phyloP scores from a whole-genome alignment of 1,140 invertebrate genomes.

The Antheraea pernyi region DNA sequence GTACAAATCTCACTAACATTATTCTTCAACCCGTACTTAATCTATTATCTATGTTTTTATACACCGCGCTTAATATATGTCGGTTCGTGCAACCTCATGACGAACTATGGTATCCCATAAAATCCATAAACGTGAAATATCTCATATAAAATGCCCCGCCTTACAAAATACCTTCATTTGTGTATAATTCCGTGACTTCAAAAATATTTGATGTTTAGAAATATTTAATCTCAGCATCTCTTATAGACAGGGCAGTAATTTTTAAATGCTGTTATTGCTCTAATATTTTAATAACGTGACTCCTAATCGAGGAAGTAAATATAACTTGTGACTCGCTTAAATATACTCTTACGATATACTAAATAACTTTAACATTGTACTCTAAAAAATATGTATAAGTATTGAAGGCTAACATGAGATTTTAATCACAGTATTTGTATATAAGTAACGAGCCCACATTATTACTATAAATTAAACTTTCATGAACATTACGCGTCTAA shows the following conservation, averaged over 20 bases:
- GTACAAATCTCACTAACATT: slow-evolving; percentile 57
- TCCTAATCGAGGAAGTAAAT: slow-evolving; percentile 74
- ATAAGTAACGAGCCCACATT: slow-evolving; percentile 73
- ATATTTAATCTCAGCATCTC: background rate
- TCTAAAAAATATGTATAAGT: slow-evolving; percentile 79
- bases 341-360: slow-evolving; percentile 68
- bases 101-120: slow-evolving; percentile 34
- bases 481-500: slow-evolving; percentile 29
- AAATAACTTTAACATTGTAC: slow-evolving; percentile 79
- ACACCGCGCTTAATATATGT: background rate
- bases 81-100: slow-evolving; percentile 13
- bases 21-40: slow-evolving; percentile 28
- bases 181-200: background rate
- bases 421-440: slow-evolving; percentile 78
- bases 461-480: slow-evolving; percentile 69
- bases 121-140: slow-evolving; percentile 52
- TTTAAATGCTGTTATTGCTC: slow-evolving; percentile 71
- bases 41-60: slow-evolving; percentile 28
- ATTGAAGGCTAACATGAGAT: slow-evolving; percentile 78
- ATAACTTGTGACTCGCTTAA: slow-evolving; percentile 75
- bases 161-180: slow-evolving; percentile 62
- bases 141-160: slow-evolving; percentile 54
- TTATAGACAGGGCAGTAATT: slow-evolving; percentile 27
- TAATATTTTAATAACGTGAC: slow-evolving; percentile 72
- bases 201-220: background rate